A percentile compares a stretch with the other conserved stretches of the same genome.
These are phyloP conservation scores for Chiloscyllium punctatum DNA, from an alignment of 2,797 vertebrate genomes.

Conservation along the genomic window DNA sequence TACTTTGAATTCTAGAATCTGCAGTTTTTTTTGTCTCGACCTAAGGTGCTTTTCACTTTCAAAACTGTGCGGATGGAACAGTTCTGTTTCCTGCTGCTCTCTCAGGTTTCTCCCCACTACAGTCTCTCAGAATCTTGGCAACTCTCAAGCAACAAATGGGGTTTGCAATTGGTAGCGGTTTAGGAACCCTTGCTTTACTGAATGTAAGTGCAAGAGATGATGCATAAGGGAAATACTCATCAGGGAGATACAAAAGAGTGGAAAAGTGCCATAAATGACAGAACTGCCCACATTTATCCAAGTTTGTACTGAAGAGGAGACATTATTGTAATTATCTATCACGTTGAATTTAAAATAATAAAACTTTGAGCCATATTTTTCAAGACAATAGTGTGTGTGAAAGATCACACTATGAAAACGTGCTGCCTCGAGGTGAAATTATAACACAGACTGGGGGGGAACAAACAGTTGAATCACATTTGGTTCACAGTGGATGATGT, in stretches of 20 bases:
- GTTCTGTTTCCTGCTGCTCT: too few species aligned
- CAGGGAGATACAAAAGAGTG: background rate
- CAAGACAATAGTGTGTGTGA: too few species aligned
- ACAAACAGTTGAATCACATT: constrained; percentile 2
- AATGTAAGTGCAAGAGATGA: background rate
- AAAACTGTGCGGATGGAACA: too few species aligned
- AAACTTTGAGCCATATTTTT: background rate
- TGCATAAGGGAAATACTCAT: background rate
- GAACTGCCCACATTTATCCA: background rate
- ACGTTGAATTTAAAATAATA: constrained; percentile 23
- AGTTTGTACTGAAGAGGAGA: background rate
- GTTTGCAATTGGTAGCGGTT: too few species aligned
- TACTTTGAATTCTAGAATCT: too few species aligned
- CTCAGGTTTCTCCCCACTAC: too few species aligned
- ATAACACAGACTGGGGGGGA: background rate
- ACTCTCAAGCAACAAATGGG: too few species aligned
- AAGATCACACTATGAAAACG: background rate
- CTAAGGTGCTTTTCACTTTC: too few species aligned
- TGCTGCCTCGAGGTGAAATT: background rate
- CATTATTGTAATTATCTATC: background rate
- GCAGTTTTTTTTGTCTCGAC: too few species aligned
- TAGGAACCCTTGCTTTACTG: background rate
- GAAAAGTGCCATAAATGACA: background rate
- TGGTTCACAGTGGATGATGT: background rate
- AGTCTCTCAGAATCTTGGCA: too few species aligned